These are phyloP conservation scores for Rhyzopertha dominica DNA, from an alignment of 1,140 invertebrate genomes.

Conservation along the genomic window DNA sequence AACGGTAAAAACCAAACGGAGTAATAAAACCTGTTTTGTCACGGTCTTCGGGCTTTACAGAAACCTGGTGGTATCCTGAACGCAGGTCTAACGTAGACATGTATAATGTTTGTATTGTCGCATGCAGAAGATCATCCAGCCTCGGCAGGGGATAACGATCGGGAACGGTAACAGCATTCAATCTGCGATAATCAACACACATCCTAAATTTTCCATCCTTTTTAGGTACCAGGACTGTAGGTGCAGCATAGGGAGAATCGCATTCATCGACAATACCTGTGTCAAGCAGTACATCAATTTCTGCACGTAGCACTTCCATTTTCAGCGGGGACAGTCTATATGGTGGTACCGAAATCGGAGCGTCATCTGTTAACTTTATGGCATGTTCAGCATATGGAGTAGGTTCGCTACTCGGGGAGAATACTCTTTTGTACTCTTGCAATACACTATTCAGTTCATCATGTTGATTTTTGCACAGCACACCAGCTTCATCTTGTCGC, in stretches of 20 bases:
- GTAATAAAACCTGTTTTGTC: constrained; percentile 47
- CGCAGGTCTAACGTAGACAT: constrained; percentile 46
- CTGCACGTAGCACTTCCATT: constrained; percentile 8
- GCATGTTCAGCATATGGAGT: constrained; percentile 9
- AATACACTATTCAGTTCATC: not conserved
- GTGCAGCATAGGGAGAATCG: constrained; percentile 45
- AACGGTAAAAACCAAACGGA: constrained; percentile 42
- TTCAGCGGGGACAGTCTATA: constrained; percentile 13
- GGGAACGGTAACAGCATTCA: constrained; percentile 40
- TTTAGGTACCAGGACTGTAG: constrained; percentile 47
- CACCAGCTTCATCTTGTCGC: not conserved
- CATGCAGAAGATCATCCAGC: constrained; percentile 34
- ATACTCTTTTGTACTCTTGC: constrained; percentile 1
- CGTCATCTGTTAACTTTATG: constrained; percentile 10
- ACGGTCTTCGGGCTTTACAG: constrained; percentile 33
- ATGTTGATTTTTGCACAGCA: not conserved
- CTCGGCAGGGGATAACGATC: constrained; percentile 20
- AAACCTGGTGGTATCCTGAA: constrained; percentile 49
- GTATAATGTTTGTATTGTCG: not conserved
- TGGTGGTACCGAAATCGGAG: constrained; percentile 11
- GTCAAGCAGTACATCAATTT: constrained; percentile 30
- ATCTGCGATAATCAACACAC: constrained; percentile 30
- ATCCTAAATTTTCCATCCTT: constrained; percentile 18
- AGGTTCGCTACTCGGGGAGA: not conserved
- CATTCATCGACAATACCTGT: constrained; percentile 41